Base-by-base conservation (phyloP, 2,113 vertebrate species). In the Cyphomyrus plagiostoma region DNA sequence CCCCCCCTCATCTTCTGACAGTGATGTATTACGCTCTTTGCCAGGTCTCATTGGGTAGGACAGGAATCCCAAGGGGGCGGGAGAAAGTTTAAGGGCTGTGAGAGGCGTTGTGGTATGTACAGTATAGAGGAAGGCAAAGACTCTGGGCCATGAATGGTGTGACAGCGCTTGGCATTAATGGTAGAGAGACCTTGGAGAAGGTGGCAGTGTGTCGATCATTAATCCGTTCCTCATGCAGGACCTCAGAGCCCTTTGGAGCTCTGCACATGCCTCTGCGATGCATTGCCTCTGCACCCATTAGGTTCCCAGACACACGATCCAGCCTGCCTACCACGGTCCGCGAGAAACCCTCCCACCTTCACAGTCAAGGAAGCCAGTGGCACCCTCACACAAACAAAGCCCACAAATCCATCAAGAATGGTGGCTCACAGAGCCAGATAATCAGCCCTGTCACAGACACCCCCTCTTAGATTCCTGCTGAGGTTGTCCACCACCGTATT, bases 171-270 rank as follows among this genome's bases (percentile, higher is more conserved):
- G 45, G 15, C 50, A 39, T 50, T 87, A 26, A 50, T 30, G 23
- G 48, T 4, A 5, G 50, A 39, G 6, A 53, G 42, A 8, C 8
- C 9, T 3, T 23, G 8, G 45, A 84, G 82, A 48, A 23, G 45
- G 45, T 42, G 30, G 70, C 1, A 1, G 77, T 85, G 26, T 70
- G 77, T 80, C 62, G 3, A 4, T 30, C 62, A 70, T 70, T 30
- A 70, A 30, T 26, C 26, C 3, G 8, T 70, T 70, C 93, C 92
- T 92, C 92, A 93, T 93, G 92, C 39, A 90, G 50, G 90, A 91
- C 89, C 17, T 92, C 17, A 91, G 49, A 86, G 58, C 89, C 83
- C 42, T 82, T 5, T n/a, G 6, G 3, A 48, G 48, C 83, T 42
- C 48, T 23, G 70, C 48, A 52, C 74, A n/a, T 39, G 35, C 21